Conservation (phyloP, 2,797 vertebrate species). For the Acanthiza pusilla region DNA sequence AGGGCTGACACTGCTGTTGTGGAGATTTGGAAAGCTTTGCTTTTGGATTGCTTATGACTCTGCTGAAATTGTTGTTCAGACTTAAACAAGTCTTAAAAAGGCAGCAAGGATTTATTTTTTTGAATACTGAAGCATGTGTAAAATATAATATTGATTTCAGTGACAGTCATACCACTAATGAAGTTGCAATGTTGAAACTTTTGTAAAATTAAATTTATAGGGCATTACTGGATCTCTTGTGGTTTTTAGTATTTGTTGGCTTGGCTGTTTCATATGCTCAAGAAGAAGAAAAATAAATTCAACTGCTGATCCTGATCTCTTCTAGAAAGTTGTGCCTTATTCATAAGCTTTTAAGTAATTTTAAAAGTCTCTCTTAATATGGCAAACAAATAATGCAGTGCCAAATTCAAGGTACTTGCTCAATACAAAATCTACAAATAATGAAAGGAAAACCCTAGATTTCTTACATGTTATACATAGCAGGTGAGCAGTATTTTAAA, state of each 20-base stretch:
- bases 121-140: background rate
- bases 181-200: background rate
- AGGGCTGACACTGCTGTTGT: background rate
- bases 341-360: background rate
- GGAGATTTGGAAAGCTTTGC: background rate
- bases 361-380: background rate
- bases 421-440: background rate
- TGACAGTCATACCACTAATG: background rate
- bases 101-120: background rate
- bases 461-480: background rate
- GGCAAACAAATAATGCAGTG: background rate
- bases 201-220: background rate
- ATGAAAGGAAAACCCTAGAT: background rate
- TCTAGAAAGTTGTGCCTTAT: background rate
- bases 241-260: background rate
- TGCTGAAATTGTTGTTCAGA: background rate
- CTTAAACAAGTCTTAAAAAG: background rate
- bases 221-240: background rate
- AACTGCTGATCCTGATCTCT: background rate
- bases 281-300: background rate
- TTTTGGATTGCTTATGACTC: background rate
- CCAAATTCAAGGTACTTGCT: background rate
- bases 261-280: background rate
- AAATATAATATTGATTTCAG: background rate
- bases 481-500: background rate